Conservation (phyloP, 1,140 invertebrate genomes). For the Drosophila sp. region DNA sequence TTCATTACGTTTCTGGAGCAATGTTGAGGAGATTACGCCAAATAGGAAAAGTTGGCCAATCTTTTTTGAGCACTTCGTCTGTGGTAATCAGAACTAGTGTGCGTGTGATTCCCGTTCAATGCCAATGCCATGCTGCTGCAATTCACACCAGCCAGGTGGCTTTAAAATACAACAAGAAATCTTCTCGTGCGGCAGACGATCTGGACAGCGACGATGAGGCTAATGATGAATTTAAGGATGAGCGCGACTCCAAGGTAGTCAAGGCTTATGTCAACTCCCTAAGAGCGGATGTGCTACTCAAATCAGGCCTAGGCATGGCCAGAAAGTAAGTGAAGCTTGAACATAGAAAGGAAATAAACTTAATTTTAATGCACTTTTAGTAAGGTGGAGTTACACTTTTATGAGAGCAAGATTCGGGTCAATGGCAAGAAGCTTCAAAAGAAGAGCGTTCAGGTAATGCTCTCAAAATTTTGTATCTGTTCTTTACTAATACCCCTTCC, state of each 20-base stretch:
- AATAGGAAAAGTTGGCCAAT: slow-evolving; percentile 36
- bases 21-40: slow-evolving; percentile 60
- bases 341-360: not conserved
- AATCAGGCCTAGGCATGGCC: slow-evolving; percentile 86
- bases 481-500: not conserved
- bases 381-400: slow-evolving; percentile 87
- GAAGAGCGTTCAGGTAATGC: slow-evolving; percentile 85
- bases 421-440: slow-evolving; percentile 87
- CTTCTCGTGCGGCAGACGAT: slow-evolving; percentile 50
- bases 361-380: slow-evolving; percentile 63
- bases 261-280: slow-evolving; percentile 86
- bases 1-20: slow-evolving; percentile 44
- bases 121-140: not conserved
- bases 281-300: slow-evolving; percentile 87
- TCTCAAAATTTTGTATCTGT: not conserved
- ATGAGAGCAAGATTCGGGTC: slow-evolving; percentile 86
- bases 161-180: slow-evolving; percentile 71
- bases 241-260: slow-evolving; percentile 85
- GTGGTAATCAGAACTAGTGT: not conserved
- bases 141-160: slow-evolving; percentile 36
- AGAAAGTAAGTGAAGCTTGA: slow-evolving; percentile 84
- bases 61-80: not conserved
- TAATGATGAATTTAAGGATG: slow-evolving; percentile 78
- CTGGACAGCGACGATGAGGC: slow-evolving; percentile 73
- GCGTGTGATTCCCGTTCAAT: not conserved